Base-by-base conservation (phyloP, 2,888 invertebrate species). In the Drosophila buzzatii region DNA sequence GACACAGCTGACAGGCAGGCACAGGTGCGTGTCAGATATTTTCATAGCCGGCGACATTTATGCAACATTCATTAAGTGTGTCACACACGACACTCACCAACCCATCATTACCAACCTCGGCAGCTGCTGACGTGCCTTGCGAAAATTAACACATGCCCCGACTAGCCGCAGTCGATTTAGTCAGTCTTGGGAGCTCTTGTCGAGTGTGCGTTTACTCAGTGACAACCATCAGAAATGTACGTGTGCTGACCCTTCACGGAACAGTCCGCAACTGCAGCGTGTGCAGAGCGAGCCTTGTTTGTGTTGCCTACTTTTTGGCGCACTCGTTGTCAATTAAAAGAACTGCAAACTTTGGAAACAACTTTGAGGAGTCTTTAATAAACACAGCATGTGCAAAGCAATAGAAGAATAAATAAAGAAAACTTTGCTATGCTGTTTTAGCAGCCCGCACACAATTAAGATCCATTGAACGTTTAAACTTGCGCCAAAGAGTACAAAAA, bases 21-120 rank as follows among this genome's bases (percentile, higher is more conserved):
- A 47, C 66, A 68, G 76, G 83, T 85, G 86, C 81, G 78, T 80
- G 73, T 62, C 59, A 62, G 31, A 53, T 71, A 52, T 52, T 33
- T 61, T 51, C 60, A 66, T 61, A 57, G 60, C 66, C 72, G 64
- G 70, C 81, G 87, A 66, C 82, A 79, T 61, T 74, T 71, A 74
- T 89, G 85, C 76, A 85, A 76, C 85, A 87, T 81, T 79, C 72
- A 85, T 87, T 79, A 72, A 72, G 73, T 79, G 73, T 62, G 62
- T 57, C 60, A 41, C 56, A 63, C 66, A 80, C 73, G 51, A 56
- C 42, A 47, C 37, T 41, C 35, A 8, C 20, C 23, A 10, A 5
- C 8, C 57, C 44, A 31, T 20, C 65, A 58, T 4, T 23, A 52
- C 52, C 23, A 39, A 23, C 23, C 49, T 23, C 49, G 6, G 49